A percentile compares a stretch with the other conserved stretches of the same genome.
Conservation (phyloP, 2,888 invertebrate genomes). For the Ischnus inquisitorius region DNA sequence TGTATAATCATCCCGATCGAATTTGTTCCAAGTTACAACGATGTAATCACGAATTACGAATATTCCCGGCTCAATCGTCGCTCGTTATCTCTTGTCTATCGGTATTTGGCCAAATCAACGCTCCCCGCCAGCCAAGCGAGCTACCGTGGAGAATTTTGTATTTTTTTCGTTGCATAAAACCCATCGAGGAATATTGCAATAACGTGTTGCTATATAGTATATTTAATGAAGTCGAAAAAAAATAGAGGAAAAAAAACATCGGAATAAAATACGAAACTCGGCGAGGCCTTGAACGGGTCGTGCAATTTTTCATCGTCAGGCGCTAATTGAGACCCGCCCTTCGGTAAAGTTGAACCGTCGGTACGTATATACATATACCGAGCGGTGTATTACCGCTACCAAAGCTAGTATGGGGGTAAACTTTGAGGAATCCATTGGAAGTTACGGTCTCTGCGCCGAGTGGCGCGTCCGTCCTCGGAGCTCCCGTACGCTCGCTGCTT, state of each 20-base stretch:
- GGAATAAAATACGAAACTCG: slow-evolving; percentile 41
- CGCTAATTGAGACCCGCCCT: slow-evolving; percentile 77
- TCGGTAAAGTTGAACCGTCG: slow-evolving; percentile 68
- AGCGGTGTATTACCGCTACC: slow-evolving; percentile 65
- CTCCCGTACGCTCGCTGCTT: slow-evolving; percentile 28
- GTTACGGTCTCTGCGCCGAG: slow-evolving; percentile 71
- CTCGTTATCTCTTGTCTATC: neutral
- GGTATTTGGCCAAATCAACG: neutral
- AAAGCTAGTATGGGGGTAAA: slow-evolving; percentile 62
- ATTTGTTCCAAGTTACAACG: neutral
- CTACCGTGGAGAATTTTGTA: neutral
- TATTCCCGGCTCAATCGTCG: neutral
- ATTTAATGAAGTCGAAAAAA: slow-evolving; percentile 59
- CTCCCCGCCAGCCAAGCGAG: neutral
- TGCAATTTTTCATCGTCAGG: slow-evolving; percentile 78
- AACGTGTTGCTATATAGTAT: slow-evolving; percentile 39
- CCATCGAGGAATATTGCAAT: slow-evolving; percentile 45
- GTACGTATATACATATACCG: slow-evolving; percentile 53
- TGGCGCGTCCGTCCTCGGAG: slow-evolving; percentile 23
- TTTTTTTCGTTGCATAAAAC: neutral
- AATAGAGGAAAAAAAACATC: slow-evolving; percentile 34
- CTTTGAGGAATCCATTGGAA: slow-evolving; percentile 73
- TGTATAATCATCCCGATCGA: neutral
- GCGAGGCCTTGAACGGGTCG: slow-evolving; percentile 59
- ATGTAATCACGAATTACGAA: neutral